Conservation (phyloP, 2,113 vertebrate genomes). For the Pedetes capensis region DNA sequence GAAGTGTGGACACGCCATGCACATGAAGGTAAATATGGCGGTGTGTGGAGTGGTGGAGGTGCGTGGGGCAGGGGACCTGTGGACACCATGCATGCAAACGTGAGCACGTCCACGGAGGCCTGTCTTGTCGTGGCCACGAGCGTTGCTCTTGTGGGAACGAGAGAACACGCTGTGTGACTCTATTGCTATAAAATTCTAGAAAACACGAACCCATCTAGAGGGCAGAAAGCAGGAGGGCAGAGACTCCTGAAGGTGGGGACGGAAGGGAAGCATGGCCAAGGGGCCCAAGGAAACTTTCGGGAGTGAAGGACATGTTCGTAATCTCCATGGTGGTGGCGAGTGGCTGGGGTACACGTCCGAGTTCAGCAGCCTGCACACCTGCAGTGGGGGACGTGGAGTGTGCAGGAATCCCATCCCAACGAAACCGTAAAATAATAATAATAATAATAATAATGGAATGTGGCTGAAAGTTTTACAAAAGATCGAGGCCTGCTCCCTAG, state of each 20-base stretch:
- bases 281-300: background rate
- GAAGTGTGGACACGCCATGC: background rate
- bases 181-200: background rate
- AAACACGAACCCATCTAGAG: no score
- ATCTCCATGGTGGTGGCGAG: background rate
- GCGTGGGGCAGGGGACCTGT: background rate
- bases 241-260: no score
- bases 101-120: rapidly evolving
- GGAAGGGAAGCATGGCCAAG: no score
- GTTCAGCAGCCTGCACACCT: background rate
- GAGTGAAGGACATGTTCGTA: background rate
- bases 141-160: background rate
- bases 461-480: background rate
- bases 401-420: background rate
- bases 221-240: background rate
- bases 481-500: background rate
- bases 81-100: background rate
- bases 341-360: background rate
- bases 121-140: background rate
- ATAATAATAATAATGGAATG: background rate
- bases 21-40: rapidly evolving
- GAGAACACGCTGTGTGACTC: background rate
- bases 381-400: background rate
- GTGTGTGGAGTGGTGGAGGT: no score
- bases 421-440: background rate